Conservation (phyloP, 2,113 vertebrate genomes). For the Lates calcarifer region DNA sequence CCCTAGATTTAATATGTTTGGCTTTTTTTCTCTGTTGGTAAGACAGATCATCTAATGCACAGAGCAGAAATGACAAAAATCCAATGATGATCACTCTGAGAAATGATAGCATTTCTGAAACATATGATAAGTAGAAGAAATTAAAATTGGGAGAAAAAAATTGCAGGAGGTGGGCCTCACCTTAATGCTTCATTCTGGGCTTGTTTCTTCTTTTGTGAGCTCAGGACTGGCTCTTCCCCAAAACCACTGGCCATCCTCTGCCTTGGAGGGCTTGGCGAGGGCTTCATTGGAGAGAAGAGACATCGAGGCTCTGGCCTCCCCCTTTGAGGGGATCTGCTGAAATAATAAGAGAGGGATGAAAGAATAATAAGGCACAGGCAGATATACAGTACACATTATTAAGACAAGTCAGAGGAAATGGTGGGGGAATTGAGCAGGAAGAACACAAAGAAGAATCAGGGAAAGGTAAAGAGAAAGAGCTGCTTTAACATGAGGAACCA, state of each 20-base stretch:
- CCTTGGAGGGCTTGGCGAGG: conserved; percentile 25
- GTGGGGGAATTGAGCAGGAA: not conserved
- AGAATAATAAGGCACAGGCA: not conserved
- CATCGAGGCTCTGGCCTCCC: conserved; percentile 78
- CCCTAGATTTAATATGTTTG: conserved; percentile 2
- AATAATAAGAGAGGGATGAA: conserved; percentile 10
- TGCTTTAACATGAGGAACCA: not conserved
- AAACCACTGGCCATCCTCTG: conserved; percentile 15
- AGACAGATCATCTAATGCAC: not conserved
- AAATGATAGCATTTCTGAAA: not conserved
- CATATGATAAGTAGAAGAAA: not conserved
- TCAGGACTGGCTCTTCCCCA: conserved; percentile 33
- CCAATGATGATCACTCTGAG: not conserved
- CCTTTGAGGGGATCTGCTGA: conserved; percentile 60
- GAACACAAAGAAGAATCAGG: not conserved
- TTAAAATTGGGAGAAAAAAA: conserved; percentile 3
- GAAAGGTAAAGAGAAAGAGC: not conserved
- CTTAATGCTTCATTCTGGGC: conserved; percentile 81
- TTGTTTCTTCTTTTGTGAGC: conserved; percentile 64
- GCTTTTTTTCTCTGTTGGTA: not conserved
- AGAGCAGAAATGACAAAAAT: conserved; percentile 1
- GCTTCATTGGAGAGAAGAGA: conserved; percentile 77
- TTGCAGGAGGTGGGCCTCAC: conserved; percentile 56
- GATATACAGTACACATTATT: not conserved
- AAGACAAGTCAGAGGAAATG: not conserved